Percentiles rank a stretch among this genome's conserved stretches.
Evolutionary conservation across 2,797 vertebrate genomes (phyloP).

Genomic region (Paguma larvata): DNA sequence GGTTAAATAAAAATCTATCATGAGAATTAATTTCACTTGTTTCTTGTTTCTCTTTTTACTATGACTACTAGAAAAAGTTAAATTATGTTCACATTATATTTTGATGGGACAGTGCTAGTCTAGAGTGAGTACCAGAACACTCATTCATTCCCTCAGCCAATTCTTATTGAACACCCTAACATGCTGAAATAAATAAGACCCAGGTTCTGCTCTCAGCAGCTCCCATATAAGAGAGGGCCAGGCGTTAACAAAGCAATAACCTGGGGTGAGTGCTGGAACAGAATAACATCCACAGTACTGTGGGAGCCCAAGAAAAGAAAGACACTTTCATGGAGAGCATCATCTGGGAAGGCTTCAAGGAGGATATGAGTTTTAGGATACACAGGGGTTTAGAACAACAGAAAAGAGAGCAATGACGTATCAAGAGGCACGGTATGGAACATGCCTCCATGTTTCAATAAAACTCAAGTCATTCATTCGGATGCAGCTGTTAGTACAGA

Average conservation of each 20-base stretch:
- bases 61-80: neutral
- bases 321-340: neutral
- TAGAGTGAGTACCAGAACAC: neutral
- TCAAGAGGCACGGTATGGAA: neutral
- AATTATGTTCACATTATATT: neutral
- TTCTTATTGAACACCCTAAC: neutral
- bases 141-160: neutral
- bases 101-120: neutral
- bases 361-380: neutral
- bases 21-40: constrained; percentile 29
- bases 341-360: neutral
- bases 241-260: neutral
- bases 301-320: neutral
- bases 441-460: neutral
- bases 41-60: constrained; percentile 2
- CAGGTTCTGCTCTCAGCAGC: neutral
- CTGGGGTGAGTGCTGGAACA: neutral
- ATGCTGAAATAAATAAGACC: neutral
- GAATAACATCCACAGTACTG: neutral
- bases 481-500: neutral
- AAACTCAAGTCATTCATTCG: neutral
- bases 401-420: neutral
- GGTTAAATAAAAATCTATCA: neutral
- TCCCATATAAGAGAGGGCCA: neutral
- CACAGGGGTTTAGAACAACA: neutral